phyloP scores from a whole-genome alignment of 2,888 invertebrate genomes.

The Belgica antarctica region DNA sequence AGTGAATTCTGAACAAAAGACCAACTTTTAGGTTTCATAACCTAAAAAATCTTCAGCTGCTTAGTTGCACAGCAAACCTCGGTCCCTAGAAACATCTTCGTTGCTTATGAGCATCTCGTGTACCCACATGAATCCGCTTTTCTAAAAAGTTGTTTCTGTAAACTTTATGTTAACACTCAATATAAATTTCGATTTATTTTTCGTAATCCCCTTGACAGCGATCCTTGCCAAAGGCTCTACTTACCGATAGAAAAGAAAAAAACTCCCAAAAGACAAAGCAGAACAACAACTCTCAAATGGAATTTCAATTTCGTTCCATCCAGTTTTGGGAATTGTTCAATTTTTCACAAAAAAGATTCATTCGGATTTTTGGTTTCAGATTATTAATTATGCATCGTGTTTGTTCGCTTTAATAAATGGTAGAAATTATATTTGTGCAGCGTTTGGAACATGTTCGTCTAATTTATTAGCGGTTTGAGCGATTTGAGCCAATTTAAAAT shows the following conservation, averaged over 20 bases:
- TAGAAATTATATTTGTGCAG: background rate
- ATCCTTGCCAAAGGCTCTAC: background rate
- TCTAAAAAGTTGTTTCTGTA: too few species aligned
- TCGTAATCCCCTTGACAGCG: background rate
- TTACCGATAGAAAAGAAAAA: background rate
- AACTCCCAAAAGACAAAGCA: background rate
- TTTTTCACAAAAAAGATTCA: background rate
- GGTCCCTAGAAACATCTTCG: too few species aligned
- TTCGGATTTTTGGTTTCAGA: background rate
- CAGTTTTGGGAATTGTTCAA: too few species aligned
- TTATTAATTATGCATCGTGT: conserved; percentile 9
- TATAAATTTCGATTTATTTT: background rate
- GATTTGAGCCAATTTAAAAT: too few species aligned
- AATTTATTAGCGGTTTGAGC: background rate
- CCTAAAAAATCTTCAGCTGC: too few species aligned
- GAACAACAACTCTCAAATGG: background rate
- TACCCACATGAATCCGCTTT: too few species aligned
- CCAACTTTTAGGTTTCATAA: too few species aligned
- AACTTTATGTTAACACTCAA: too few species aligned
- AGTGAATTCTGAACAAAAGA: too few species aligned
- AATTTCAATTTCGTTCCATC: background rate
- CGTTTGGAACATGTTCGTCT: background rate
- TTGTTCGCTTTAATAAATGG: background rate
- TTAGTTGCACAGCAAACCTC: too few species aligned
- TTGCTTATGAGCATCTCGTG: too few species aligned